Conservation (phyloP, 2,797 vertebrate genomes). For the Phataginus tetradactyla region DNA sequence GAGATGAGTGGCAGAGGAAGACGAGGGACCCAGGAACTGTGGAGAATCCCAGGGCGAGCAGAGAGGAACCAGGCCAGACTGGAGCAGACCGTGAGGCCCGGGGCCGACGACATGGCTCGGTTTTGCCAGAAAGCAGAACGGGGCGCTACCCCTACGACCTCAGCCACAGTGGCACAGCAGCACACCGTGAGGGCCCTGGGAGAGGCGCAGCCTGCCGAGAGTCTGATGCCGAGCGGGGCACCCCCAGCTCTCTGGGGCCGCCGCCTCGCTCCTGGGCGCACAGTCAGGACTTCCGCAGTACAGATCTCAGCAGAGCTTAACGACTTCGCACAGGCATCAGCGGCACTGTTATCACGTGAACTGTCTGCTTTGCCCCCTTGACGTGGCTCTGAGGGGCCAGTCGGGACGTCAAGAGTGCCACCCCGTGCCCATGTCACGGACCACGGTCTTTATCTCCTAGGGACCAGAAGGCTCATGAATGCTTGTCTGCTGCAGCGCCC, state of each 20-base stretch:
- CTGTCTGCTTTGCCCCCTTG: neutral
- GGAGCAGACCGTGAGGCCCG: accelerated
- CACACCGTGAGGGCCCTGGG: accelerated
- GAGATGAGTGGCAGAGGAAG: neutral
- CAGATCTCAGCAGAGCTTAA: neutral
- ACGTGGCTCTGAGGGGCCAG: neutral
- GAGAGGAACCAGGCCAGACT: neutral
- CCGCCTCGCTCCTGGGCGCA: accelerated
- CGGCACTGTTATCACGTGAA: accelerated
- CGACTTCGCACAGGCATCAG: neutral
- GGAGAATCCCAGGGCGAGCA: neutral
- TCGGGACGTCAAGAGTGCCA: no score
- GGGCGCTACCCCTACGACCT: neutral
- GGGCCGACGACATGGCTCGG: neutral
- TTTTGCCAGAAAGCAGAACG: neutral
- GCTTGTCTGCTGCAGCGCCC: no score
- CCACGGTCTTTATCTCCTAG: neutral
- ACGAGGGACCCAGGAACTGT: no score
- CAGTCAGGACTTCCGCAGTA: accelerated
- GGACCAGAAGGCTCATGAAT: no score
- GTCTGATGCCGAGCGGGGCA: no score
- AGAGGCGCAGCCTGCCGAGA: no score
- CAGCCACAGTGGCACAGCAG: neutral
- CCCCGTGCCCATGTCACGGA: neutral
- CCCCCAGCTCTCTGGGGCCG: neutral